A percentile compares a stretch with the other conserved stretches of the same genome.
Evolutionary conservation across 2,113 vertebrate species (phyloP).

Genomic region (Eudorcas thomsonii): DNA sequence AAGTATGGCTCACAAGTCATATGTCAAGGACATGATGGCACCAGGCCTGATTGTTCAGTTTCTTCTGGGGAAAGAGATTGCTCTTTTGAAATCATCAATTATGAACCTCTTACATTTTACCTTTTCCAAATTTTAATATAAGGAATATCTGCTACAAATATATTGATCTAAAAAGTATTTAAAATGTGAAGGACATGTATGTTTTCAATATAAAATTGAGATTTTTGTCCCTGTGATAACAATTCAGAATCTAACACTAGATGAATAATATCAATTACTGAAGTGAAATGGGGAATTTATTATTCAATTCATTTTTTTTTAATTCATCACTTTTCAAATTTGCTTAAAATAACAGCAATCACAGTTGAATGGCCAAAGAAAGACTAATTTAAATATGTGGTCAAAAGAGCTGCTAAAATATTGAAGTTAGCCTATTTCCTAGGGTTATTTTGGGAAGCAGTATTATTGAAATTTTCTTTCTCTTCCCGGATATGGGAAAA

Average conservation of each 20-base stretch:
- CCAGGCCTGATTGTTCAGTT: background rate
- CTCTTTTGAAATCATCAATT: background rate
- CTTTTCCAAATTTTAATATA: background rate
- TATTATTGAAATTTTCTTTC: conserved; percentile 3
- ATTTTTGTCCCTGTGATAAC: background rate
- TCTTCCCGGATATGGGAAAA: background rate
- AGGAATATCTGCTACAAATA: background rate
- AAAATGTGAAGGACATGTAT: background rate
- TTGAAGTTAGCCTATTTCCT: background rate
- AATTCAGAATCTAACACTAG: background rate
- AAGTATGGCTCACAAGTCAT: background rate
- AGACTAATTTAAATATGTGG: background rate
- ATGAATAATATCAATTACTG: background rate
- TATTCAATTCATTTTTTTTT: background rate
- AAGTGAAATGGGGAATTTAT: background rate
- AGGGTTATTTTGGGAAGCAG: background rate
- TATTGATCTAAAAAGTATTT: background rate
- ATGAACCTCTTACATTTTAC: background rate
- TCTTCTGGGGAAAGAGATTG: background rate
- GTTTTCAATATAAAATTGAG: conserved; percentile 1
- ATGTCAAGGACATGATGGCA: background rate
- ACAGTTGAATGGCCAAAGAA: background rate
- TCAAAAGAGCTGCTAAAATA: background rate
- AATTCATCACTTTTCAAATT: background rate
- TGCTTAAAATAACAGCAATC: background rate